phyloP scores from a whole-genome alignment of 2,113 vertebrate genomes.

The Cranoglanis bouderius region DNA sequence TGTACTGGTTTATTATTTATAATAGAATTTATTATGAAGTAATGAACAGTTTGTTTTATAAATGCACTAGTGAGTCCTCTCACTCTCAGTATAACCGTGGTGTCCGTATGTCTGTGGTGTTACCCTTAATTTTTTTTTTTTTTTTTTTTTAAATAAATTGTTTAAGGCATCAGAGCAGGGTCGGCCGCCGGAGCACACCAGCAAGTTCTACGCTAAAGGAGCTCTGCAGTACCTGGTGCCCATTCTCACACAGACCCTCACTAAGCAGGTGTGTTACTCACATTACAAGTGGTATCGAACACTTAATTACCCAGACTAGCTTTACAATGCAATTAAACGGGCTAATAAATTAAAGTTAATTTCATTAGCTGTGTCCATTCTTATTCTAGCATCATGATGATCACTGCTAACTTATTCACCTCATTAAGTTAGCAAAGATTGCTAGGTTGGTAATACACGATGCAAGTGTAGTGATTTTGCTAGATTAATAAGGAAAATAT shows the following conservation, averaged over 20 bases:
- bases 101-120: background rate
- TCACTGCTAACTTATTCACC: too few relatives aligned
- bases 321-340: too few relatives aligned
- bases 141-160: background rate
- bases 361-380: too few relatives aligned
- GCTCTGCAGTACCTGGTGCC: conserved; percentile 96
- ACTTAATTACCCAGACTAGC: background rate
- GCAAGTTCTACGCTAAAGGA: conserved; percentile 98
- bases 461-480: background rate
- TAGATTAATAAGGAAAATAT: background rate
- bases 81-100: background rate
- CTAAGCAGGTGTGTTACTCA: conserved; percentile 85
- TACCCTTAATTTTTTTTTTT: background rate
- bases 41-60: too few relatives aligned
- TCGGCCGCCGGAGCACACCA: conserved; percentile 95
- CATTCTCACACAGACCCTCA: conserved; percentile 94
- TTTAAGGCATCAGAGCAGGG: conserved; percentile 94
- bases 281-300: background rate
- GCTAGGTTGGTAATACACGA: background rate
- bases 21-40: background rate
- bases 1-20: background rate
- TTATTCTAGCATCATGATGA: background rate
- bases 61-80: background rate
- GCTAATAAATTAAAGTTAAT: background rate
- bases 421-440: background rate